These are phyloP conservation scores for Tribolium freemani DNA, from an alignment of 2,888 invertebrate genomes.

Conservation along the genomic window DNA sequence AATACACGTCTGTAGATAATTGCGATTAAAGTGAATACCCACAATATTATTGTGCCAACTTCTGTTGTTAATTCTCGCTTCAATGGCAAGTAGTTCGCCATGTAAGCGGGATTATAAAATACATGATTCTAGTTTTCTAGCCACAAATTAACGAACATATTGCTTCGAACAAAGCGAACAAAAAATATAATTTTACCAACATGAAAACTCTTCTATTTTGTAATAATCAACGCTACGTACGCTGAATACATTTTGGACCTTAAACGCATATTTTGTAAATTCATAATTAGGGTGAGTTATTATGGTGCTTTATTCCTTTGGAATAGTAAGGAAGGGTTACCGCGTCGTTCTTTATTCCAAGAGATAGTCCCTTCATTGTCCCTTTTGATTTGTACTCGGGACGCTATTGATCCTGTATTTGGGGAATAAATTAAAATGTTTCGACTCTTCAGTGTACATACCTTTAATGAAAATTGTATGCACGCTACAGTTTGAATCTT, in stretches of 20 bases:
- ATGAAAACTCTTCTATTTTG: too few species aligned
- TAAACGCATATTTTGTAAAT: constrained; percentile 5
- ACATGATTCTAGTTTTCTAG: neutral
- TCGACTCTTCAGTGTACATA: neutral
- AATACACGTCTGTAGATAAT: constrained; percentile 6
- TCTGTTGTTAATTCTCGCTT: constrained; percentile 16
- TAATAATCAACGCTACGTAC: neutral
- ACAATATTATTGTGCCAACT: constrained; percentile 14
- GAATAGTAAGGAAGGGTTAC: constrained; percentile 30
- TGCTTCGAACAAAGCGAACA: neutral
- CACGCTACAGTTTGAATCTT: neutral
- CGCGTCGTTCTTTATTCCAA: constrained; percentile 12
- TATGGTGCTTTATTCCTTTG: constrained; percentile 19
- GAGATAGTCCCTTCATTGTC: constrained; percentile 33
- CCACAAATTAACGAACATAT: neutral
- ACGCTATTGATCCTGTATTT: constrained; percentile 13
- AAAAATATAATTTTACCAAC: too few species aligned
- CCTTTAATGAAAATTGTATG: neutral
- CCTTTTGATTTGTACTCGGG: constrained; percentile 29
- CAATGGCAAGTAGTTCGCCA: neutral
- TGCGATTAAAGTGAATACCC: constrained; percentile 17
- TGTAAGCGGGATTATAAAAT: neutral
- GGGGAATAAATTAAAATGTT: constrained; percentile 26
- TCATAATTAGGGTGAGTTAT: constrained; percentile 26
- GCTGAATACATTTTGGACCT: neutral